Base-by-base conservation (phyloP, 2,888 invertebrate genomes). In the Galeopsomyia nigrocyanea region DNA sequence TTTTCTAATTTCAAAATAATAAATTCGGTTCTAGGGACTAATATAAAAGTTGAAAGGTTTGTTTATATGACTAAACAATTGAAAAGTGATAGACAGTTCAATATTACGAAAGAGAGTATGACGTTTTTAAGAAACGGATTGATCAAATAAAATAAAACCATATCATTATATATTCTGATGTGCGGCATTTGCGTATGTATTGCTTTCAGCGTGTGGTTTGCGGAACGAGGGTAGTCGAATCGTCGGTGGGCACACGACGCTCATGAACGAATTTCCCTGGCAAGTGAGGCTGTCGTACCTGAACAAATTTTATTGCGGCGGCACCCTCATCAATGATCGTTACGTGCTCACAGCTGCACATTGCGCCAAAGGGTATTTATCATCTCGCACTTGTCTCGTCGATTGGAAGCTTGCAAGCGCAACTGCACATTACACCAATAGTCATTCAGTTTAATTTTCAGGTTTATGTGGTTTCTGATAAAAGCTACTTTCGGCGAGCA, bases 381-480 rank as follows among this genome's bases (percentile, higher is more conserved):
- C 10, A 16, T 50, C 47, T 0, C n/a, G n/a, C 2, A 21, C 16
- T 14, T 14, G 13, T 46, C 2, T 26, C 31, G 7, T n/a, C 47
- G 7, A n/a, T 1, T 1, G 31, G 51, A 21, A 7, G 13, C 17
- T 2, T 50, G 2, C 16, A 19, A 19, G 19, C 6, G 19, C 53
- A 60, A 19, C 14, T 22, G 19, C 22, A n/a, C n/a, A n/a, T n/a
- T n/a, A n/a, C n/a, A n/a, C n/a, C n/a, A n/a, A 31, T 26, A 19
- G 7, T 65, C 5, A 73, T 80, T 69, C 77, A 83, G 83, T 80
- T 77, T 81, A 73, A 63, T 82, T 87, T 90, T 78, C 88, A 94
- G 94, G 77, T 95, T 95, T 86, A 94, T 95, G 93, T 95, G 95
- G 95, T 95, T 95, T 87, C 93, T 95, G 94, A 94, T 95, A 84